Evolutionary conservation across 2,113 vertebrate species (phyloP), one percentile per base, ranked within the genome.

Genomic region (Saiga tatarica): DNA sequence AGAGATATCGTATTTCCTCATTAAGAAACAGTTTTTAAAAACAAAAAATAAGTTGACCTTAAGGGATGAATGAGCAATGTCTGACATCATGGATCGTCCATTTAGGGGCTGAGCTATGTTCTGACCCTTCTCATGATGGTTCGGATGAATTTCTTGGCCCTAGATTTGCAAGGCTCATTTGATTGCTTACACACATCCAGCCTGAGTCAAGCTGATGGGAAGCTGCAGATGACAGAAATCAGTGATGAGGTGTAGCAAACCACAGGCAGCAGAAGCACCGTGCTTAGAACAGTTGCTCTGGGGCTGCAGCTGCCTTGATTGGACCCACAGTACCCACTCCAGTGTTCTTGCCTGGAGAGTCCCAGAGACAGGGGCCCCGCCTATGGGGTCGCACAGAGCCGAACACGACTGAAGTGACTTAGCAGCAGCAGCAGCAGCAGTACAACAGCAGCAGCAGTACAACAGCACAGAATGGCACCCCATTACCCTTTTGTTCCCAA

Each of bases 1-100:
- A n/a, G 19, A 30, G 6, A 59, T 26, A 39, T n/a, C 25, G 52
- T 39, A 5, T 83, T 42, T 3, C 6, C 23, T 89, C 30, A 83
- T 21, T 83, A 89, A 79, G 36, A 89, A 78, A 53, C 42, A 0
- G 45, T n/a, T 81, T 95, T 83, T 30, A 17, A 26, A 94, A 88
- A 53, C 33, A 5, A 71, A 79, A 45, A 85, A 39, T 59, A 78
- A 83, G 36, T 36, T 10, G 30, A 71, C 1, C 28, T 50, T 59
- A 26, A 59, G 76, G 50, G 28, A 21, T 4, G n/a, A 7, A 13
- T 52, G 8, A 23, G 8, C 47, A 71, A 13, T 26, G 19, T 50
- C 33, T 28, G 25, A 36, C 39, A 19, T 7, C 33, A 2, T 28
- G 28, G 14, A 12, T 62, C 42, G 23, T 45, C 39, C 64, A 5